Evolutionary conservation across 2,113 vertebrate species (phyloP).

Genomic region (Oceanites oceanicus): DNA sequence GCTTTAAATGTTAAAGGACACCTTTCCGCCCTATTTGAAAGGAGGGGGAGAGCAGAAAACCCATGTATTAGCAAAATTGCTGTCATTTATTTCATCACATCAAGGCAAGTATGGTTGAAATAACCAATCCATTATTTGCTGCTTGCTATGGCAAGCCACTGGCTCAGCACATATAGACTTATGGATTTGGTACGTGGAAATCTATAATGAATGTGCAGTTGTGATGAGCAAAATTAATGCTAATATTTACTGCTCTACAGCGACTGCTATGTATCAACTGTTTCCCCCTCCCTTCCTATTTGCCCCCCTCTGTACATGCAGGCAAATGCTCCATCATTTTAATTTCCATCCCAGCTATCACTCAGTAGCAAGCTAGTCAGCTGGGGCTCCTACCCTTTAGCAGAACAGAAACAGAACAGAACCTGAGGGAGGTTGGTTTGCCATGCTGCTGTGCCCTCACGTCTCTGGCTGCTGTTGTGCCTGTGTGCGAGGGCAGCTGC

Average conservation of each 20-base stretch:
- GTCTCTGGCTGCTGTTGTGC: neutral
- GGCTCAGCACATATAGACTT: neutral
- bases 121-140: conserved; percentile 44
- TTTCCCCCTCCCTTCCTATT: neutral
- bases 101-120: conserved; percentile 10
- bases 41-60: neutral
- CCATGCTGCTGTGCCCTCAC: neutral
- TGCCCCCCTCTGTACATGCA: neutral
- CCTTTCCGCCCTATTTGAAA: conserved; percentile 13
- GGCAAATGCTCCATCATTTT: neutral
- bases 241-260: conserved; percentile 7
- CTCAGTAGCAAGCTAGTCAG: neutral
- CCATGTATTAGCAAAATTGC: conserved; percentile 56
- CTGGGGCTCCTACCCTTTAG: neutral
- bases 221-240: neutral
- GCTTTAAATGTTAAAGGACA: conserved; percentile 44
- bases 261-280: neutral
- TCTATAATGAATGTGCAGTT: neutral
- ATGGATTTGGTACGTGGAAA: neutral
- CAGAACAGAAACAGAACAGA: neutral
- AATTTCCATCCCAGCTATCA: neutral
- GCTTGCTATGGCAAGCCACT: conserved; percentile 21
- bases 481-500: neutral
- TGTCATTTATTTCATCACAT: conserved; percentile 53
- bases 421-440: neutral